Percentiles rank a stretch among this genome's conserved stretches.
Conservation (phyloP, 2,797 vertebrate genomes). For the Streptopelia turtur region DNA sequence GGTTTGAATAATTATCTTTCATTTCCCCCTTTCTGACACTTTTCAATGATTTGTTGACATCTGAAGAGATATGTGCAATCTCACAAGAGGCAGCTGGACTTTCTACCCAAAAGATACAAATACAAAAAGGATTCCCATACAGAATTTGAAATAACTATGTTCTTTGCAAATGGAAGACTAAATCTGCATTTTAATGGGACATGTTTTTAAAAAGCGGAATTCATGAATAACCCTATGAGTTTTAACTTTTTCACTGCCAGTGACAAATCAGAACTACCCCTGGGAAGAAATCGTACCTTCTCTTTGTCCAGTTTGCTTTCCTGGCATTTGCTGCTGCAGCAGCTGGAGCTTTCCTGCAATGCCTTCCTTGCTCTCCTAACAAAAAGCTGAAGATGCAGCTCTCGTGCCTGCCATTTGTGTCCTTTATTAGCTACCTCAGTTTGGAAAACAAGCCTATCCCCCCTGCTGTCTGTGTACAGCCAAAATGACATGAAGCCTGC, state of each 20-base stretch:
- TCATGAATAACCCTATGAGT: constrained; percentile 64
- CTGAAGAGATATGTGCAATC: constrained; percentile 79
- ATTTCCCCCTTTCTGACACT: constrained; percentile 79
- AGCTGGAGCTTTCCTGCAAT: neutral
- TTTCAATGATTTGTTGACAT: constrained; percentile 81
- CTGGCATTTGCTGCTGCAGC: neutral
- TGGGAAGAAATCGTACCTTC: constrained; percentile 23
- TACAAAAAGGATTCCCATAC: constrained; percentile 79
- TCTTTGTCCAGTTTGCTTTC: neutral
- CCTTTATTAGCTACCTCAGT: neutral
- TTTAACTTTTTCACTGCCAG: constrained; percentile 72
- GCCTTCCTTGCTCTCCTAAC: neutral
- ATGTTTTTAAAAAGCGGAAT: constrained; percentile 66
- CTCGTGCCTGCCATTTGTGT: fast-evolving
- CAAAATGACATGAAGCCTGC: neutral
- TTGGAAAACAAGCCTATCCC: neutral
- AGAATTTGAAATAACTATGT: constrained; percentile 79
- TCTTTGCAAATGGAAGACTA: constrained; percentile 75
- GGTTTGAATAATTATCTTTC: constrained; percentile 80
- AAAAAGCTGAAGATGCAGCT: neutral
- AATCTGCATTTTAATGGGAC: constrained; percentile 79
- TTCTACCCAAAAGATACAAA: constrained; percentile 74
- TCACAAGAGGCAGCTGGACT: constrained; percentile 81
- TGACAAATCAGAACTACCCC: neutral
- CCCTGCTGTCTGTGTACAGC: neutral